Conservation (phyloP, 2,888 invertebrate species). For the Drosophila borborema region DNA sequence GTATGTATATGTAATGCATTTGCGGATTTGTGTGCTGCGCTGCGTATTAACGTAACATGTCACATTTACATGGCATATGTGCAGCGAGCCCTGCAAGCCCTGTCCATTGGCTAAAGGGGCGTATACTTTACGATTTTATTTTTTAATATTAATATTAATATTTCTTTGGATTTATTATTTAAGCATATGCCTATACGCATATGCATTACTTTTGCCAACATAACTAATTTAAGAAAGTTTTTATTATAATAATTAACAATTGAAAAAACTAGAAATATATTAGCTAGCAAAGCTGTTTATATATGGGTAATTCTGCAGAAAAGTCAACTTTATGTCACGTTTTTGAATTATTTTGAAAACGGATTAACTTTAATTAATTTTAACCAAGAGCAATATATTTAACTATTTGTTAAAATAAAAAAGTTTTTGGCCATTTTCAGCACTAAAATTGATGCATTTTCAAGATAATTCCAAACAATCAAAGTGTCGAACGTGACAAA, state of each 20-base stretch:
- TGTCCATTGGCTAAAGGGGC: slow-evolving; percentile 6
- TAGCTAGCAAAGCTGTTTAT: background rate
- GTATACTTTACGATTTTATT: background rate
- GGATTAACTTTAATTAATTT: no score
- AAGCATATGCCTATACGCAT: slow-evolving; percentile 2
- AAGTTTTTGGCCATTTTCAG: no score
- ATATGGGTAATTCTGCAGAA: no score
- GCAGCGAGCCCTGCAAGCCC: slow-evolving; percentile 7
- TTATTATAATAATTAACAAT: background rate
- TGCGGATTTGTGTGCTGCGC: slow-evolving; percentile 9
- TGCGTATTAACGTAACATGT: slow-evolving; percentile 36
- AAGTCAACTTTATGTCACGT: no score
- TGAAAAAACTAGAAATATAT: background rate
- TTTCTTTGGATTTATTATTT: slow-evolving; percentile 7
- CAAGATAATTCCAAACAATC: no score
- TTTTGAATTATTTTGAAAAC: no score
- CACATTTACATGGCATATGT: slow-evolving; percentile 51
- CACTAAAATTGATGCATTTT: no score
- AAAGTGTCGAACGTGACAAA: no score
- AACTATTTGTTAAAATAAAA: no score
- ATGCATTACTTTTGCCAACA: background rate
- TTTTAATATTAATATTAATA: background rate
- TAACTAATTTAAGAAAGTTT: background rate
- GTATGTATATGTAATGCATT: background rate
- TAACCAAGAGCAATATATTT: no score